phyloP scores from a whole-genome alignment of 2,113 vertebrate genomes.

The Osmerus mordax region DNA sequence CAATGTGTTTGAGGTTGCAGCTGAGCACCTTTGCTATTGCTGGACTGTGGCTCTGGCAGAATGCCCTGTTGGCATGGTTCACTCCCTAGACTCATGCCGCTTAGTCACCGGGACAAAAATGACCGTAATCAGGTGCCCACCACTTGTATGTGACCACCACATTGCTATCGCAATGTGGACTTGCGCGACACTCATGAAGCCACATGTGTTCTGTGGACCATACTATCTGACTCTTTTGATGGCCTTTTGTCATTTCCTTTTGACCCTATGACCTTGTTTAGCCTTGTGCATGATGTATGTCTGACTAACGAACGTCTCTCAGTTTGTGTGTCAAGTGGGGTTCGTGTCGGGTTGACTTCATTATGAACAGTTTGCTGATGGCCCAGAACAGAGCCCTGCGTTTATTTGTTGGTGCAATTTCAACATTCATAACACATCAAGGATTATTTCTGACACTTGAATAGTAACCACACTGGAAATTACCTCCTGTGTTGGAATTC shows the following conservation, averaged over 20 bases:
- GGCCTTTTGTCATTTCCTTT: neutral
- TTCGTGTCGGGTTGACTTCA: too few relatives aligned
- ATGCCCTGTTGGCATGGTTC: constrained; percentile 59
- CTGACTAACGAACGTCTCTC: neutral
- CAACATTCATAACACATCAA: constrained; percentile 45
- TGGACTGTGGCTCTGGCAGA: constrained; percentile 61
- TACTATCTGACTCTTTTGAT: neutral
- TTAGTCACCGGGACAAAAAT: constrained; percentile 64
- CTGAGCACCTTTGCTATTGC: constrained; percentile 60
- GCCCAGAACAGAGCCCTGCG: too few relatives aligned
- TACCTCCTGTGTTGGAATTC: constrained; percentile 49
- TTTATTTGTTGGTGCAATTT: constrained; percentile 54
- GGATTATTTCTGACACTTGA: constrained; percentile 46
- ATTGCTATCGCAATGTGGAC: constrained; percentile 25
- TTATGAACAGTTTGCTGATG: too few relatives aligned
- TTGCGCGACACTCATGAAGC: constrained; percentile 23
- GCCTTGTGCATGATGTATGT: neutral
- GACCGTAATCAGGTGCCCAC: constrained; percentile 61
- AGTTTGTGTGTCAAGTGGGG: too few relatives aligned
- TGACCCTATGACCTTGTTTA: neutral
- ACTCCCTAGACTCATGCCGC: constrained; percentile 53
- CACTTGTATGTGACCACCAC: constrained; percentile 42
- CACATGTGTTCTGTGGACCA: constrained; percentile 2
- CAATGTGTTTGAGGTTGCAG: constrained; percentile 54
- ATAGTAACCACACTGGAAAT: constrained; percentile 38